Conservation (phyloP, 2,888 invertebrate species). For the Rhagophthalmus giganteus region DNA sequence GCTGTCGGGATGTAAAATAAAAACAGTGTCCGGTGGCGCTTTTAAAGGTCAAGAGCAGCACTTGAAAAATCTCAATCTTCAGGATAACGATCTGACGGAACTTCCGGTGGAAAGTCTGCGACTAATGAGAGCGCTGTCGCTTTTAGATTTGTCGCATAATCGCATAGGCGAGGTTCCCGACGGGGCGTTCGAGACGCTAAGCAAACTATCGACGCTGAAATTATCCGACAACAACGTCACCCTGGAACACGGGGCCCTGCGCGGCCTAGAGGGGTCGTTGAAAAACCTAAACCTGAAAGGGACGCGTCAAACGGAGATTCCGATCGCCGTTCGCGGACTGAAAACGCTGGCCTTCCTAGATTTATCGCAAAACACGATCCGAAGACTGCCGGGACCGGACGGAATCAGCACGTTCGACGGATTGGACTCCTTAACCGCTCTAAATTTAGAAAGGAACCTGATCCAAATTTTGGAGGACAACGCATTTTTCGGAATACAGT, state of each 20-base stretch:
- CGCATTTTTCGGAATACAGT: conserved; percentile 78
- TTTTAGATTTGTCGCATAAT: conserved; percentile 85
- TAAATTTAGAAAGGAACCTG: conserved; percentile 86
- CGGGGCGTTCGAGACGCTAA: conserved; percentile 73
- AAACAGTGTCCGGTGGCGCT: conserved; percentile 69
- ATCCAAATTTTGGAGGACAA: conserved; percentile 76
- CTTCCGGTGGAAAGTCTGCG: conserved; percentile 76
- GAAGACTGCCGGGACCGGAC: conserved; percentile 74
- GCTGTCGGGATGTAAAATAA: conserved; percentile 80
- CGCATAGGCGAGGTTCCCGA: conserved; percentile 72
- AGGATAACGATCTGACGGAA: conserved; percentile 78
- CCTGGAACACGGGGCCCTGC: conserved; percentile 68
- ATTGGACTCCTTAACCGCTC: conserved; percentile 78
- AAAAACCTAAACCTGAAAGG: conserved; percentile 91
- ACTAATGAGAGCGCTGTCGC: conserved; percentile 69
- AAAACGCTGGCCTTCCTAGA: conserved; percentile 84
- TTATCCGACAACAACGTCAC: conserved; percentile 86
- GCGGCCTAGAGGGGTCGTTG: conserved; percentile 77
- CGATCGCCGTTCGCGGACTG: conserved; percentile 76
- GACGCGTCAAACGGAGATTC: conserved; percentile 77
- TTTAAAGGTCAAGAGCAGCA: conserved; percentile 82
- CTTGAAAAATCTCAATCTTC: conserved; percentile 81
- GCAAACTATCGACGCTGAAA: conserved; percentile 77
- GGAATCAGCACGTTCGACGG: conserved; percentile 71
- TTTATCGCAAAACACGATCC: conserved; percentile 84